Base-by-base conservation (phyloP, 2,888 invertebrate genomes). In the Plebejus anna region DNA sequence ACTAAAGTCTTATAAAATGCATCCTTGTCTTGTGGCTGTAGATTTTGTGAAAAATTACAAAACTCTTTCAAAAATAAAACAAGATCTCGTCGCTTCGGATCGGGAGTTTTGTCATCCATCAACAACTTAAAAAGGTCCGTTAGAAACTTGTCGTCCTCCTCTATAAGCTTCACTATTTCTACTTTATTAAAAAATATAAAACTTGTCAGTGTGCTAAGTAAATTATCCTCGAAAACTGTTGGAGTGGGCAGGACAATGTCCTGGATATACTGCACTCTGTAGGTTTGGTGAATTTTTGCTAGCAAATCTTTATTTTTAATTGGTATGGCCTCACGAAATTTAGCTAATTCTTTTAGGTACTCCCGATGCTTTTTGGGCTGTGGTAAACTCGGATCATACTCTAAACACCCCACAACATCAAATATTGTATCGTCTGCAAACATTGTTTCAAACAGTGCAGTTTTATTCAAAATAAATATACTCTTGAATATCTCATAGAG, bases 151-250 rank as follows among this genome's bases (percentile, higher is more conserved):
- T 99, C 99, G 94, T 99, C 99, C 86, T 99, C 99, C 95, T 99
- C 97, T 89, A 99, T 97, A 87, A 98, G 95, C 82, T 98, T 98
- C 82, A 99, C 99, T 93, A 99, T 99, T 95, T 99, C 99, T 88
- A 99, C 98, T 95, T 99, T 99, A 94, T 99, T 99, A 94, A 99
- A 99, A 95, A 99, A 99, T 93, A 99, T 98, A 95, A 99, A 99
- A 95, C 99, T 99, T 88, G 98, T 98, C 85, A 99, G 95, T 79
- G 99, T 98, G 85, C 98, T 99, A 81, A 99, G 95, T 96, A 99
- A 97, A 90, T 99, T 99, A 91, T 99, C 99, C 89, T 99, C 99
- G 92, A 99, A 99, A 84, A 99, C 98, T 82, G 99, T 99, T 13
- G 99, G 99, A 75, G 99, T 98, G 38, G 99, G 99, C 87, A 99